phyloP scores from a whole-genome alignment of 2,888 invertebrate genomes.

The Callosobruchus maculatus region DNA sequence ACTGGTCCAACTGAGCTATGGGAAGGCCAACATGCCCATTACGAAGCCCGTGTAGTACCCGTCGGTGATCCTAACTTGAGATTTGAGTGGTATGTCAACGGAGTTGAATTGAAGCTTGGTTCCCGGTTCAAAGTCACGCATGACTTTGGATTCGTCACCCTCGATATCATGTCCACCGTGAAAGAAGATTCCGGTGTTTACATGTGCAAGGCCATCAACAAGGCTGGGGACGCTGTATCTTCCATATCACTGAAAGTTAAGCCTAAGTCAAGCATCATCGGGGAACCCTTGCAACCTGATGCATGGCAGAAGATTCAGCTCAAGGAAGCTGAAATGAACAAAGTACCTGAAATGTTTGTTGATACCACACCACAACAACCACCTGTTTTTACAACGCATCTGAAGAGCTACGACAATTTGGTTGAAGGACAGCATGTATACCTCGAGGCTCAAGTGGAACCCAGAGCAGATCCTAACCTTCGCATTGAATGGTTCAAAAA shows the following conservation, averaged over 20 bases:
- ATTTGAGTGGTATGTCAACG: constrained; percentile 96
- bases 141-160: constrained; percentile 90
- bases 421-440: constrained; percentile 84
- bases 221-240: constrained; percentile 90
- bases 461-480: constrained; percentile 82
- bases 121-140: constrained; percentile 88
- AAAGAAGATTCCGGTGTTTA: constrained; percentile 89
- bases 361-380: constrained; percentile 85
- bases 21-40: constrained; percentile 89
- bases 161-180: constrained; percentile 86
- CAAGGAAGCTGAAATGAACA: constrained; percentile 89
- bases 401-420: constrained; percentile 78
- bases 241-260: constrained; percentile 87
- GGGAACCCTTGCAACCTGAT: constrained; percentile 84
- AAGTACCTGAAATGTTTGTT: constrained; percentile 82
- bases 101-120: constrained; percentile 87
- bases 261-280: constrained; percentile 74
- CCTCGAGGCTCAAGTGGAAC: constrained; percentile 87
- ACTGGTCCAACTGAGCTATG: constrained; percentile 86
- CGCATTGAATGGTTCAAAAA: constrained; percentile 92
- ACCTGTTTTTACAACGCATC: constrained; percentile 92
- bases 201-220: constrained; percentile 91
- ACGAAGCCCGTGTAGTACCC: constrained; percentile 87
- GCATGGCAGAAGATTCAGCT: constrained; percentile 89
- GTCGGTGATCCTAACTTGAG: constrained; percentile 89